These are phyloP conservation scores for Plodia interpunctella DNA, from an alignment of 1,140 invertebrate species.

Conservation along the genomic window DNA sequence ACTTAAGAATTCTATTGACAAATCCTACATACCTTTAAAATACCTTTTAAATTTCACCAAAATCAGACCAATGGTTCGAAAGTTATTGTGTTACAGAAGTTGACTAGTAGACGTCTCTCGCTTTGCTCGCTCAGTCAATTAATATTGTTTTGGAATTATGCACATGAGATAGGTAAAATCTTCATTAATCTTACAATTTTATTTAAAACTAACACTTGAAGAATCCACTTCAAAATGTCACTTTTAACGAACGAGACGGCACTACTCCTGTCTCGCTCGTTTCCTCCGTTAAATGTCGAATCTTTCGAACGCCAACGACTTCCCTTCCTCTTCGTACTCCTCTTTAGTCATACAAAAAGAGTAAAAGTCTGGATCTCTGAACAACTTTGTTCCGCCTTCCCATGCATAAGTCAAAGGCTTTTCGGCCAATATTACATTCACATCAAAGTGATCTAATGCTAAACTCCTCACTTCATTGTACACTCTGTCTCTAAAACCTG, in stretches of 20 bases:
- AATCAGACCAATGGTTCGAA: no score
- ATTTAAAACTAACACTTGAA: neutral
- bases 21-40: no score
- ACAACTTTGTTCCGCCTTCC: conserved; percentile 89
- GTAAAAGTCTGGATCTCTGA: conserved; percentile 85
- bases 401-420: conserved; percentile 91
- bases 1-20: no score
- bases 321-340: conserved; percentile 93
- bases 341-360: conserved; percentile 87
- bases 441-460: conserved; percentile 86
- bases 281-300: conserved; percentile 81
- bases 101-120: no score
- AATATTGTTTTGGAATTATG: no score
- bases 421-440: conserved; percentile 79
- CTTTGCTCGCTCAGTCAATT: no score
- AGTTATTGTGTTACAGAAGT: no score
- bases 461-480: conserved; percentile 88
- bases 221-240: neutral
- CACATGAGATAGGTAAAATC: no score
- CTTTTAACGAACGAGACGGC: conserved; percentile 46
- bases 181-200: no score
- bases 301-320: conserved; percentile 81
- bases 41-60: no score
- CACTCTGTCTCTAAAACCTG: conserved; percentile 90
- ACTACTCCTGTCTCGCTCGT: conserved; percentile 53